These are phyloP conservation scores for Diphyllodes magnificus DNA, from an alignment of 2,113 vertebrate genomes.

Conservation along the genomic window DNA sequence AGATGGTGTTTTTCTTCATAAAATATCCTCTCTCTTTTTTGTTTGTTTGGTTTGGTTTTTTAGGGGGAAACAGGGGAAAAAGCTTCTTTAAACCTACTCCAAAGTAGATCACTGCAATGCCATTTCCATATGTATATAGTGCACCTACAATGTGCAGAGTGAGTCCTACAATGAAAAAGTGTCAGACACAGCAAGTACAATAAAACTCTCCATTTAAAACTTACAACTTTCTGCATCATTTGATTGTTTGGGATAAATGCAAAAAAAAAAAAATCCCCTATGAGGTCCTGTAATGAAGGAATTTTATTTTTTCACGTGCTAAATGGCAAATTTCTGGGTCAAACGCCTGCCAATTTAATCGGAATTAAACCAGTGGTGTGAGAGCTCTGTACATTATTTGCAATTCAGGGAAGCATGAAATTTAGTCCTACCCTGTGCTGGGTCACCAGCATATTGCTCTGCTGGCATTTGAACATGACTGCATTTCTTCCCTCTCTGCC, in stretches of 20 bases:
- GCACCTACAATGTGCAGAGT: neutral
- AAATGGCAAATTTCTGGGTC: neutral
- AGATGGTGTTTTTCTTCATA: neutral
- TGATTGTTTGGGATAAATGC: neutral
- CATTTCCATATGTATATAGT: neutral
- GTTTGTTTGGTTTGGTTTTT: neutral
- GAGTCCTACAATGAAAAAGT: neutral
- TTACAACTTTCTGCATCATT: neutral
- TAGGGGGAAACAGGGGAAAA: neutral
- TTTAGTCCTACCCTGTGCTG: neutral
- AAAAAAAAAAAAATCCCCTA: neutral
- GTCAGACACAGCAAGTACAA: neutral
- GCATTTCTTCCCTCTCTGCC: neutral
- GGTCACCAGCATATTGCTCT: neutral
- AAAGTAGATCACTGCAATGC: neutral
- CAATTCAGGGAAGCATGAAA: conserved; percentile 28
- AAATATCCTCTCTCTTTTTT: neutral
- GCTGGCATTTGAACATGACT: conserved; percentile 7
- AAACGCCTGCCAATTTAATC: neutral
- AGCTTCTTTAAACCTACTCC: neutral
- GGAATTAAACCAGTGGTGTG: neutral
- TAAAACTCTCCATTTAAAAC: neutral
- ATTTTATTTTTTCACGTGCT: neutral
- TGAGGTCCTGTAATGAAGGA: neutral
- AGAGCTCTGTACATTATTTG: conserved; percentile 26